Evolutionary conservation across 2,113 vertebrate species (phyloP), one percentile per base, ranked within the genome.

Genomic region (Ptilonorhynchus violaceus): DNA sequence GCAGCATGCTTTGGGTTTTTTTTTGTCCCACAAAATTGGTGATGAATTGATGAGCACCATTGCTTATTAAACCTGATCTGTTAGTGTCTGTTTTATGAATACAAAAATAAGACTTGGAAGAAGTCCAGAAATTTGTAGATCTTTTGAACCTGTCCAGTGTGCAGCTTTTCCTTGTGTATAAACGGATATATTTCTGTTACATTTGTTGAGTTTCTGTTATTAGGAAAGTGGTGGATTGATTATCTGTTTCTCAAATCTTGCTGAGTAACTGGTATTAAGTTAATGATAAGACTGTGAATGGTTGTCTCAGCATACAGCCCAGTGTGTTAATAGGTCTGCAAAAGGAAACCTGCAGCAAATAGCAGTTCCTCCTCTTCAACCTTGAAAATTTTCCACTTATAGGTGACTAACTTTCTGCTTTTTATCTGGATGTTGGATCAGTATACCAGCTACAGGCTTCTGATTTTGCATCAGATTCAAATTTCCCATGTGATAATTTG

Each of bases 311-410:
- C 24, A 52, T 47, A 73, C 3, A 64, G 4, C 44, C 58, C 35
- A 60, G 24, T 68, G 7, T 76, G 31, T 73, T 87, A 42, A 55
- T 35, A 68, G 28, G 42, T 37, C 10, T 69, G 31, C 2, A 59
- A 46, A 84, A 30, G 25, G 49, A 76, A 83, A 64, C 27, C 37
- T 73, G 64, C 58, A 91, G 39, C 56, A 75, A 63, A 24, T 47
- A 81, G 15, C 19, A 59, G 30, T 72, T 15, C 8, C 18, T 88
- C 41, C 50, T 84, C 39, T 75, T 91, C 88, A 89, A 68, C 85
- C 93, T 86, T 85, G 69, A 92, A 95, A 93, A 78, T 47, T 84
- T 96, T 91, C 94, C 77, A 72, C 72, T 95, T 96, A 72, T 44
- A 74, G 10, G 18, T 84, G 42, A 63, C 70, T 91, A 91, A 78